These are phyloP conservation scores for Sphenodon punctatus DNA, from an alignment of 2,797 vertebrate species.

Conservation along the genomic window DNA sequence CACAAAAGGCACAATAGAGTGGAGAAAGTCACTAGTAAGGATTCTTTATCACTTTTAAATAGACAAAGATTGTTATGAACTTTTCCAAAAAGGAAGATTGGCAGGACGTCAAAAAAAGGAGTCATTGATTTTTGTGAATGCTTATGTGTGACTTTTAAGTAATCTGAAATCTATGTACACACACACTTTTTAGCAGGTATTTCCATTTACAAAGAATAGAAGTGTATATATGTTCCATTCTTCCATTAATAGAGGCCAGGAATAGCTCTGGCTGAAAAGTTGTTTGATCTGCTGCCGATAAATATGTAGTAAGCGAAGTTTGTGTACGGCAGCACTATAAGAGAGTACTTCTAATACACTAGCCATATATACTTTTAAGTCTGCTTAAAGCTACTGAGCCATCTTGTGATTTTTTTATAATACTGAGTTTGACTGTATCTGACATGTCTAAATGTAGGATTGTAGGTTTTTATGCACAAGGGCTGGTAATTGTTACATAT, in stretches of 20 bases:
- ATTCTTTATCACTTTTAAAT: background rate
- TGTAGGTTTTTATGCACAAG: background rate
- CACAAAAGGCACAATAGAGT: background rate
- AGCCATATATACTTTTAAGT: background rate
- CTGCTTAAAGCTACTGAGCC: background rate
- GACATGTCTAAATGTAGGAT: background rate
- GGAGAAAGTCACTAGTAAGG: background rate
- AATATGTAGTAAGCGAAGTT: background rate
- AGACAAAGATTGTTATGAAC: too few relatives aligned
- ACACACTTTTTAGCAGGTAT: background rate
- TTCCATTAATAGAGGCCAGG: background rate
- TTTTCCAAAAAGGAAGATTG: too few relatives aligned
- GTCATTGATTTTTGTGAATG: background rate
- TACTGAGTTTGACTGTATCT: background rate
- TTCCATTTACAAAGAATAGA: too few relatives aligned
- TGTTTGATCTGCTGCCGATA: background rate
- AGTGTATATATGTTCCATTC: background rate
- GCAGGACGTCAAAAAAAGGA: too few relatives aligned
- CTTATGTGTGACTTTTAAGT: background rate
- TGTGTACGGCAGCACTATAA: background rate
- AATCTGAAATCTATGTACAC: background rate
- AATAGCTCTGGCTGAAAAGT: background rate
- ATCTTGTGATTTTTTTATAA: constrained; percentile 2
- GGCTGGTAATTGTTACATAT: background rate
- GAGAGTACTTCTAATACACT: background rate